Percentiles rank a stretch among this genome's conserved stretches.
Conservation (phyloP, 2,113 vertebrate genomes). For the Bufo bufo region DNA sequence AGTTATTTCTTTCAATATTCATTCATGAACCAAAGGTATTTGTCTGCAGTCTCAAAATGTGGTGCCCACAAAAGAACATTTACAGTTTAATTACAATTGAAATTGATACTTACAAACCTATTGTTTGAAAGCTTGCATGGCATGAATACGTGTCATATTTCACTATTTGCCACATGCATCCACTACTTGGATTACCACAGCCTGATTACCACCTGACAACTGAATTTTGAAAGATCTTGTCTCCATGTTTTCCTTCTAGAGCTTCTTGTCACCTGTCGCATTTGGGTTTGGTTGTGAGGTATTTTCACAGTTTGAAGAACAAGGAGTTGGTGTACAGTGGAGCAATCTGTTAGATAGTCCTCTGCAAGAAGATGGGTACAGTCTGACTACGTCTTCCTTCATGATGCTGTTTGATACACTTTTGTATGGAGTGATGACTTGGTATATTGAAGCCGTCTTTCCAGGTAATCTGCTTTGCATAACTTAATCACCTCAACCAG, state of each 20-base stretch:
- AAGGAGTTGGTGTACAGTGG: conserved; percentile 95
- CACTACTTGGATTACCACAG: too few species aligned
- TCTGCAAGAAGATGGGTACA: conserved; percentile 86
- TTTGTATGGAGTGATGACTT: conserved; percentile 92
- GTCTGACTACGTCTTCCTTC: conserved; percentile 82
- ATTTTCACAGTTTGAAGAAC: conserved; percentile 93
- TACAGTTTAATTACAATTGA: neutral
- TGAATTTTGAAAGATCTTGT: neutral
- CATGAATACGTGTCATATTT: too few species aligned
- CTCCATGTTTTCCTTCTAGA: conserved; percentile 70
- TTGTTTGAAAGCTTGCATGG: too few species aligned
- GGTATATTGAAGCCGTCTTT: conserved; percentile 96
- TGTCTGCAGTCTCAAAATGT: neutral
- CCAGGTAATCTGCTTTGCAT: conserved; percentile 77
- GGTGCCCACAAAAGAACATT: neutral
- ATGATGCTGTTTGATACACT: conserved; percentile 92
- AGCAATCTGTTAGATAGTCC: conserved; percentile 89
- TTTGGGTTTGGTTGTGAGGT: conserved; percentile 97
- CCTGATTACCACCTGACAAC: too few species aligned
- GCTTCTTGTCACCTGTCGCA: conserved; percentile 92
- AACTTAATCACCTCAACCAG: neutral
- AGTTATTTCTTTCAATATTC: neutral
- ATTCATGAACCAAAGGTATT: neutral
- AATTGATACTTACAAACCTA: neutral
- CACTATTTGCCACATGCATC: too few species aligned